Base-by-base conservation (phyloP, 2,797 vertebrate genomes). In the Sebastes diaconus region DNA sequence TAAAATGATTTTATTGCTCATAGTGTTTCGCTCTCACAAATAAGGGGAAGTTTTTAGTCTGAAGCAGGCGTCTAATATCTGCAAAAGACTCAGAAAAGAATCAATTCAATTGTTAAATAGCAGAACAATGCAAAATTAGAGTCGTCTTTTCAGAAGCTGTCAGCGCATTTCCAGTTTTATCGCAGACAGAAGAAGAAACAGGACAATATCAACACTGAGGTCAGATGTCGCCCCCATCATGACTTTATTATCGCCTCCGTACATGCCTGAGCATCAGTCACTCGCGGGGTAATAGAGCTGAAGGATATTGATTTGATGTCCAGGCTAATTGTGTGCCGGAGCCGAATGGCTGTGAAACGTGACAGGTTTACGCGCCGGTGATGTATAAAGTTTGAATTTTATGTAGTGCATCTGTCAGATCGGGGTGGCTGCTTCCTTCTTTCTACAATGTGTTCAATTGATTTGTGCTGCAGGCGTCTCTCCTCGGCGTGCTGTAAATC, bases 291-390 rank as follows among this genome's bases (percentile, higher is more conserved):
- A 90, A 91, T 81, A 85, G 87, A 85, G 79, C 78, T 60, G 79
- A 68, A 55, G 61, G 66, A 8, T 85, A 92, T 92, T 86, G 88
- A 93, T 90, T 85, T 55, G 81, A 84, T 87, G 88, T 85, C 77
- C 54, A 16, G 68, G 66, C 67, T 90, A 88, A 89, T 87, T 81
- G 75, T 73, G 81, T 58, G 76, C 59, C 14, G 60, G 54, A 69
- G 76, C 70, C 76, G 73, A 80, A 83, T 55, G 64, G 71, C 39
- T 46, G 73, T 25, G 64, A 80, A 67, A 84, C 18, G n/a, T 75
- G 91, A 86, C 74, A 75, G 76, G 14, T 92, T 91, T 87, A 88
- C 59, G 57, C 42, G n/a, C 55, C 2, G 0, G 11, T 65, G 73
- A 76, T 86, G 73, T 55, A 69, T 76, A 85, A 86, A 87, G 46